Evolutionary conservation across 2,888 invertebrate species (phyloP).

Genomic region (Rhabditoides inermis): DNA sequence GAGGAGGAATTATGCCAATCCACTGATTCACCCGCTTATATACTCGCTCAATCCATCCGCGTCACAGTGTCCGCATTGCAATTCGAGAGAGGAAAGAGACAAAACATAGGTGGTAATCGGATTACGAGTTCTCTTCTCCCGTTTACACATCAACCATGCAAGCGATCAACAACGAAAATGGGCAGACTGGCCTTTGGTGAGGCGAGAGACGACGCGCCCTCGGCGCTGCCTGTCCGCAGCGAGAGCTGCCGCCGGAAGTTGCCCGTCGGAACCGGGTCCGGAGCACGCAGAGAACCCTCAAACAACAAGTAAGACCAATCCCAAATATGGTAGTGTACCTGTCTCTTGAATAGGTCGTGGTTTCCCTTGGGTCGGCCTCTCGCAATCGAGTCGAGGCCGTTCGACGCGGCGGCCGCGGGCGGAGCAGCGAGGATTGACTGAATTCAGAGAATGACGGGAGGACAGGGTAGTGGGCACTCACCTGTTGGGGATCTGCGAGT

Average conservation of each 20-base stretch:
- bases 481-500: constrained; percentile 32
- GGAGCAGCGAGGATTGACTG: not conserved
- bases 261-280: constrained; percentile 17
- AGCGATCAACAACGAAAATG: too few relatives aligned
- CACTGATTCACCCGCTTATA: too few relatives aligned
- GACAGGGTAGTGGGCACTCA: not conserved
- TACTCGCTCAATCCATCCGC: too few relatives aligned
- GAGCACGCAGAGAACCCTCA: constrained; percentile 40
- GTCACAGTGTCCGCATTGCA: too few relatives aligned
- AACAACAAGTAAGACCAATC: not conserved
- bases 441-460: not conserved
- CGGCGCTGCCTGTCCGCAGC: constrained; percentile 40
- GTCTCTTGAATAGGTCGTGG: constrained; percentile 81
- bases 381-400: constrained; percentile 52
- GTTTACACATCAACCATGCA: too few relatives aligned
- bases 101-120: too few relatives aligned
- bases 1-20: too few relatives aligned
- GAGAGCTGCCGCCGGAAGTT: constrained; percentile 53
- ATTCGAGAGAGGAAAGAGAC: too few relatives aligned
- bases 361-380: constrained; percentile 93
- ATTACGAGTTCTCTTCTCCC: too few relatives aligned
- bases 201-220: constrained; percentile 15
- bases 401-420: constrained; percentile 4
- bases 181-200: too few relatives aligned
- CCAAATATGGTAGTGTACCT: constrained; percentile 72